Evolutionary conservation across 1,140 invertebrate species (phyloP).

Genomic region (Rhopalosiphum padi): DNA sequence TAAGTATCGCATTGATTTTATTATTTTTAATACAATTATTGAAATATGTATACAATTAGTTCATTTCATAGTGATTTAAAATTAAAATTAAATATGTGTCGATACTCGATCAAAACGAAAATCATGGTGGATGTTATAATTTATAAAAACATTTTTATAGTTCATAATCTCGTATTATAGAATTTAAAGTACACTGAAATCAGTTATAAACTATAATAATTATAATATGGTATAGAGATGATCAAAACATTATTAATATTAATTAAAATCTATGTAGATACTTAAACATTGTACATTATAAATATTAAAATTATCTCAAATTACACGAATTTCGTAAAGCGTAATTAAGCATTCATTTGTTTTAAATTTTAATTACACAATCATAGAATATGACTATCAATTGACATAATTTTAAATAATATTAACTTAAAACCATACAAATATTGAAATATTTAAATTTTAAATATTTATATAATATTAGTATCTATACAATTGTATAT

Average conservation of each 20-base stretch:
- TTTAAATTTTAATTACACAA: neutral
- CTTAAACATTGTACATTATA: neutral
- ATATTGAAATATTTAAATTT: neutral
- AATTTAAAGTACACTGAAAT: neutral
- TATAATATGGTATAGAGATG: neutral
- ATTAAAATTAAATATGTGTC: neutral
- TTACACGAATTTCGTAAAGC: neutral
- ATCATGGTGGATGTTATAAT: neutral
- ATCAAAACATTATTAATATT: slow-evolving; percentile 21
- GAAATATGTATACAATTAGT: too few species aligned
- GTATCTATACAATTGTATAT: neutral
- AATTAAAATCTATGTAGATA: neutral
- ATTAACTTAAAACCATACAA: neutral
- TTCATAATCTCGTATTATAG: neutral
- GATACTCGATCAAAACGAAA: neutral
- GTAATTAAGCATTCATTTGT: neutral
- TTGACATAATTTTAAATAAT: neutral
- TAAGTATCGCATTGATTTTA: neutral
- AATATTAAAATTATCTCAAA: neutral
- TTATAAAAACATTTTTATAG: neutral
- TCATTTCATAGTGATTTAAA: neutral
- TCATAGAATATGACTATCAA: neutral
- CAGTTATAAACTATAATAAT: neutral
- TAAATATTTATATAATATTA: too few species aligned
- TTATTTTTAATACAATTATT: neutral